phyloP scores from a whole-genome alignment of 2,888 invertebrate genomes.

The Heterodera filipjevi region DNA sequence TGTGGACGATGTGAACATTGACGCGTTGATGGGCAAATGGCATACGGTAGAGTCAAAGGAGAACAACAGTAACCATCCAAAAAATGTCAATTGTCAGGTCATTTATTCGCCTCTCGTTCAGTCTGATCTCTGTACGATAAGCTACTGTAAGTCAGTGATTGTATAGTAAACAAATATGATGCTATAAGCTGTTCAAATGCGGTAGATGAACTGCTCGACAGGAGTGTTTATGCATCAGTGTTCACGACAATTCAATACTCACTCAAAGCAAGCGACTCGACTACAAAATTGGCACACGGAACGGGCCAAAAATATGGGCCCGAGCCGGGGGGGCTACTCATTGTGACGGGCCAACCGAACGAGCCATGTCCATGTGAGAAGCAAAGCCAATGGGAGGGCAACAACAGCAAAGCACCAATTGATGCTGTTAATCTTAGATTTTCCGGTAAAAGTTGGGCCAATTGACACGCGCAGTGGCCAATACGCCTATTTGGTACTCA shows the following conservation, averaged over 20 bases:
- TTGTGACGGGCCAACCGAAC: conserved; percentile 56
- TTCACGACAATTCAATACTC: conserved; percentile 54
- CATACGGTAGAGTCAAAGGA: conserved; percentile 45
- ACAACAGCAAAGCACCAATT: neutral
- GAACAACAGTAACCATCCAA: neutral
- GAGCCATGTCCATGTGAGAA: conserved; percentile 63
- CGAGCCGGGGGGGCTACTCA: conserved; percentile 58
- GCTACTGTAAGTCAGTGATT: conserved; percentile 53
- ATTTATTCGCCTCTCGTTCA: conserved; percentile 62
- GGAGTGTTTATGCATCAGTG: conserved; percentile 51
- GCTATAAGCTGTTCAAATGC: conserved; percentile 25
- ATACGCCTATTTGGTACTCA: conserved; percentile 59
- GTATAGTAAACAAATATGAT: no score
- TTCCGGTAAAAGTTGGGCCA: conserved; percentile 58
- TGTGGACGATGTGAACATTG: conserved; percentile 60
- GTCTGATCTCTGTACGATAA: conserved; percentile 54
- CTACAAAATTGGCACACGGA: conserved; percentile 46
- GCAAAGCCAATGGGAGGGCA: neutral
- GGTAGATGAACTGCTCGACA: conserved; percentile 50
- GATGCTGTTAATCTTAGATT: conserved; percentile 43
- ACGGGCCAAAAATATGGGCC: conserved; percentile 60
- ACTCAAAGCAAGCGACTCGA: conserved; percentile 39
- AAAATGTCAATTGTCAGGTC: conserved; percentile 35
- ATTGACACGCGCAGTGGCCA: conserved; percentile 42
- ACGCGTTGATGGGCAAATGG: conserved; percentile 61